These are phyloP conservation scores for Mimumesa dahlbomi DNA, from an alignment of 2,888 invertebrate genomes.

Conservation along the genomic window DNA sequence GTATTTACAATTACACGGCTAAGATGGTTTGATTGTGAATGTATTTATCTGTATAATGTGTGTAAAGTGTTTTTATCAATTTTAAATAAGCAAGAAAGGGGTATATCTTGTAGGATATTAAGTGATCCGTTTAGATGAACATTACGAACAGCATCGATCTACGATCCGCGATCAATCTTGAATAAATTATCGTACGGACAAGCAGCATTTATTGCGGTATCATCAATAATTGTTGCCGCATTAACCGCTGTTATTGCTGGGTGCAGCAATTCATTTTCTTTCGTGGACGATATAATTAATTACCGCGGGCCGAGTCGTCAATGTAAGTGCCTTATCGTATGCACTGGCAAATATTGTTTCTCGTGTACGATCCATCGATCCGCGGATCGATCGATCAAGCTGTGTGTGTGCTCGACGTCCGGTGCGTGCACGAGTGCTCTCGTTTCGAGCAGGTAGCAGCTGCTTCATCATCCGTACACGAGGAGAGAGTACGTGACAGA, in stretches of 20 bases:
- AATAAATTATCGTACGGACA: conserved; percentile 57
- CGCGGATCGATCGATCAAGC: conserved; percentile 62
- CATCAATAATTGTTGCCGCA: conserved; percentile 62
- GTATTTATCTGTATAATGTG: too few relatives aligned
- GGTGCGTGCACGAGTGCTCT: conserved; percentile 49
- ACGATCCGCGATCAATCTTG: conserved; percentile 57
- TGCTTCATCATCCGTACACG: conserved; percentile 48
- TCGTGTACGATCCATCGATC: conserved; percentile 57
- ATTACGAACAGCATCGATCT: conserved; percentile 45
- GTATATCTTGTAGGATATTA: conserved; percentile 23
- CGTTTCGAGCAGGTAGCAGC: conserved; percentile 54
- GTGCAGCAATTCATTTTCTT: conserved; percentile 59
- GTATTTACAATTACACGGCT: too few relatives aligned
- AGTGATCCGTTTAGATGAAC: conserved; percentile 46
- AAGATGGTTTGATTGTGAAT: too few relatives aligned
- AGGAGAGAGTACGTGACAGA: too few relatives aligned
- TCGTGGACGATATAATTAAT: conserved; percentile 56
- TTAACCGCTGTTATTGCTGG: conserved; percentile 60
- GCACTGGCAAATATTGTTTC: conserved; percentile 56
- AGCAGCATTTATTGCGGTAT: conserved; percentile 60
- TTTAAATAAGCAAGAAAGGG: too few relatives aligned
- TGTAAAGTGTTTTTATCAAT: too few relatives aligned
- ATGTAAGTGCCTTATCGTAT: conserved; percentile 44
- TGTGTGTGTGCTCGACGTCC: conserved; percentile 36
- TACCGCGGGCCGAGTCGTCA: conserved; percentile 41